Evolutionary conservation across 2,113 vertebrate genomes (phyloP).

Genomic region (Ctenomys sociabilis): DNA sequence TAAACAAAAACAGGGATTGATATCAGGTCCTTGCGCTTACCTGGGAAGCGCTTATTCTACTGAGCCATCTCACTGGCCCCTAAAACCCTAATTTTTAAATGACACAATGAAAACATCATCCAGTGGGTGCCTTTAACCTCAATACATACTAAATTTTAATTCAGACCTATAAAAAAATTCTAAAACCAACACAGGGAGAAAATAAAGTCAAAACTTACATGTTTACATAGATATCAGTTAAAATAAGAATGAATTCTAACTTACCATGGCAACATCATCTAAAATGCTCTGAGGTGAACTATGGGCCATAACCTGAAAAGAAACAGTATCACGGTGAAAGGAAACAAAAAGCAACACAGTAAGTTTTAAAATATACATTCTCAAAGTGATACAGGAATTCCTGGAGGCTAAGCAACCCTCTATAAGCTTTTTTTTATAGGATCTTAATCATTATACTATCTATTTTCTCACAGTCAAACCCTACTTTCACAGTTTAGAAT

Average conservation of each 20-base stretch:
- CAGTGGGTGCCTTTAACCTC: background rate
- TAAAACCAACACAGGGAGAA: background rate
- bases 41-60: too few species aligned
- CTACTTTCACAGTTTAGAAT: background rate
- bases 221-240: background rate
- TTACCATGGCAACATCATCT: constrained; percentile 99
- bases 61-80: too few species aligned
- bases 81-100: background rate
- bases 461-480: background rate
- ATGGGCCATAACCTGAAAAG: constrained; percentile 97
- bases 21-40: too few species aligned
- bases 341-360: background rate
- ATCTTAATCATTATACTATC: background rate
- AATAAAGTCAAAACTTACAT: background rate
- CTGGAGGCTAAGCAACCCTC: background rate
- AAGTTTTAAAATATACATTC: background rate
- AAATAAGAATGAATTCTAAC: constrained; percentile 75
- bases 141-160: constrained; percentile 38
- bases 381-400: background rate
- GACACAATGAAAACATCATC: background rate
- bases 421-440: background rate
- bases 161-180: background rate
- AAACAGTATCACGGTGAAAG: constrained; percentile 71
- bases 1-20: too few species aligned
- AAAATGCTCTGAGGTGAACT: constrained; percentile 97